Evolutionary conservation across 2,113 vertebrate genomes (phyloP), one percentile per base, ranked within the genome.

Genomic region (Craseonycteris thonglongyai): DNA sequence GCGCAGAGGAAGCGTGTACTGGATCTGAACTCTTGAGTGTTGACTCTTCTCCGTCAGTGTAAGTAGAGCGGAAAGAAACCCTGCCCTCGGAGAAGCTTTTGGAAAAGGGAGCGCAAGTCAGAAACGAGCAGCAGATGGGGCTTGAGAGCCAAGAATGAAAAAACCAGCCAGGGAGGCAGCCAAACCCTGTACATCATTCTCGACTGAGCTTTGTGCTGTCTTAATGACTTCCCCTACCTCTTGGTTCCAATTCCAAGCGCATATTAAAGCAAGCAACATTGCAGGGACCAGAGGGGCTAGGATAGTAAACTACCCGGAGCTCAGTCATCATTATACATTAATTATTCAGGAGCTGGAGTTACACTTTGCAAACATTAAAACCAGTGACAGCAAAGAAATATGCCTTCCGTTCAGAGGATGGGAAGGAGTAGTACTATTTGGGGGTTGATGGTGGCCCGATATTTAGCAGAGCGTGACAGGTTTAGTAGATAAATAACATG

Each of bases 61-160:
- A 97, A 97, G 97, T 74, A 93, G 35, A 93, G 61, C 28, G 95
- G 88, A 96, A 97, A 97, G 88, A 96, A 97, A 97, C 24, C 0
- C 33, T 75, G 35, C 65, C 95, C 85, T 96, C 90, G 78, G 69
- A 97, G 90, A 97, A 69, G 61, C 71, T 66, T 96, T 97, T 97
- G 95, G 91, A 96, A 91, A 94, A 96, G 89, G 88, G 81, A 97
- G 93, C 97, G 95, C 89, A 97, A 97, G 97, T 96, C 97, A 97
- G 96, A 94, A 95, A 47, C 0, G 74, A 98, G 98, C 98, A 98
- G 98, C 97, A 98, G 98, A 98, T 98, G 98, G 98, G 98, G 98
- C 98, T 97, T 98, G 97, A 98, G 97, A 98, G 97, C 93, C 97
- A 98, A 82, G 96, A 98, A 97, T 91, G 94, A 97, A 97, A 97